phyloP scores from a whole-genome alignment of 2,888 invertebrate species.

The Drosophila anomelani region DNA sequence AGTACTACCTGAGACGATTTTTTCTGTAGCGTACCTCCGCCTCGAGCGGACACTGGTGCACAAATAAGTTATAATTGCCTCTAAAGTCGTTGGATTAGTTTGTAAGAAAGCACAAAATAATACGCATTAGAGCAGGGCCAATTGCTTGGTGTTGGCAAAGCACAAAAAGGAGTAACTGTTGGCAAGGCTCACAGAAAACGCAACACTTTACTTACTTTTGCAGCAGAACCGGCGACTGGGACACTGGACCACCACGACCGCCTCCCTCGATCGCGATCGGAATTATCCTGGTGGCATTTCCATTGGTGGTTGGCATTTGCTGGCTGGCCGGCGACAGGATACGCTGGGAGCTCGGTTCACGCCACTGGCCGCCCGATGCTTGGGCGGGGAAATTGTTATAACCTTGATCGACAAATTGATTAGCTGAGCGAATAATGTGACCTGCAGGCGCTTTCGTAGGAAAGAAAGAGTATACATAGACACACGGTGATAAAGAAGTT shows the following conservation, averaged over 20 bases:
- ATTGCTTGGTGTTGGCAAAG: constrained; percentile 59
- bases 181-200: constrained; percentile 2
- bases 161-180: constrained; percentile 50
- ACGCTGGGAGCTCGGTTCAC: constrained; percentile 84
- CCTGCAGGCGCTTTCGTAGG: constrained; percentile 80
- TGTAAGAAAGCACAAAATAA: constrained; percentile 69
- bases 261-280: constrained; percentile 87
- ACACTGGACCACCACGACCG: constrained; percentile 82
- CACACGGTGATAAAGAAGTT: constrained; percentile 65
- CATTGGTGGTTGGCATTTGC: constrained; percentile 54
- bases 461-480: constrained; percentile 80
- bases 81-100: constrained; percentile 68
- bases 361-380: constrained; percentile 49
- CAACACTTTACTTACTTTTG: constrained; percentile 83
- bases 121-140: constrained; percentile 66
- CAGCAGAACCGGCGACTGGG: constrained; percentile 82
- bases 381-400: constrained; percentile 81
- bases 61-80: constrained; percentile 83
- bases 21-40: constrained; percentile 84
- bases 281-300: constrained; percentile 85
- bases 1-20: constrained; percentile 84
- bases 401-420: constrained; percentile 85
- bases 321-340: constrained; percentile 82
- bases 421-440: constrained; percentile 84
- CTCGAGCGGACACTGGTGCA: constrained; percentile 85